Evolutionary conservation across 2,113 vertebrate genomes (phyloP).

Genomic region (Orcinus orca): DNA sequence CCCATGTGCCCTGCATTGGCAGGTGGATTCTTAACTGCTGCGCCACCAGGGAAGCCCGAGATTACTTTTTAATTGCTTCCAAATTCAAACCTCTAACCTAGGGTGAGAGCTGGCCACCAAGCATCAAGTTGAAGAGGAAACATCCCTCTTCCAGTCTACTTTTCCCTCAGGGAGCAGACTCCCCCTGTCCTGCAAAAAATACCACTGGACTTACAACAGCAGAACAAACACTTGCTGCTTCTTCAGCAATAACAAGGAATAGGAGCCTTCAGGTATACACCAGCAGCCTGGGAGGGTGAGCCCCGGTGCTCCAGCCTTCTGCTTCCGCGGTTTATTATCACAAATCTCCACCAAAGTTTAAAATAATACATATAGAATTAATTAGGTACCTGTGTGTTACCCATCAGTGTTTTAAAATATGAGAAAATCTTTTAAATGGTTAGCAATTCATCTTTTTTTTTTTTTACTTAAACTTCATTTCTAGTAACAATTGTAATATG

Average conservation of each 20-base stretch:
- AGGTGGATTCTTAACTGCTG: too few relatives aligned
- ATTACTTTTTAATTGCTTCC: neutral
- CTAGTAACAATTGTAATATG: neutral
- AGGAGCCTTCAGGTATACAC: neutral
- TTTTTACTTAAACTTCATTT: neutral
- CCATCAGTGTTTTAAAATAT: neutral
- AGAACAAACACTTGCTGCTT: neutral
- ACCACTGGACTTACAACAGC: neutral
- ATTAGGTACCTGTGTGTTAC: neutral
- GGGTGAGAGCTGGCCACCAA: neutral
- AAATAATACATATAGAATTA: neutral
- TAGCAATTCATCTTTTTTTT: neutral
- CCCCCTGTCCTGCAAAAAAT: neutral
- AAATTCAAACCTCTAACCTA: neutral
- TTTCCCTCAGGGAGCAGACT: neutral
- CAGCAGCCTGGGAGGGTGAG: neutral
- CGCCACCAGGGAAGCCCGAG: neutral
- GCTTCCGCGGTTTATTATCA: neutral
- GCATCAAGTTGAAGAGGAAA: neutral
- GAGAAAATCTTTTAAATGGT: neutral
- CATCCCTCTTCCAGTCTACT: neutral
- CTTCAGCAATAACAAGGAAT: neutral
- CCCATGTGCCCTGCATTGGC: too few relatives aligned
- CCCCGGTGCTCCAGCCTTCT: fast-evolving
- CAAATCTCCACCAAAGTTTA: neutral